phyloP scores from a whole-genome alignment of 64 coral and sea anemone species.

The Pocillopora damicornis region DNA sequence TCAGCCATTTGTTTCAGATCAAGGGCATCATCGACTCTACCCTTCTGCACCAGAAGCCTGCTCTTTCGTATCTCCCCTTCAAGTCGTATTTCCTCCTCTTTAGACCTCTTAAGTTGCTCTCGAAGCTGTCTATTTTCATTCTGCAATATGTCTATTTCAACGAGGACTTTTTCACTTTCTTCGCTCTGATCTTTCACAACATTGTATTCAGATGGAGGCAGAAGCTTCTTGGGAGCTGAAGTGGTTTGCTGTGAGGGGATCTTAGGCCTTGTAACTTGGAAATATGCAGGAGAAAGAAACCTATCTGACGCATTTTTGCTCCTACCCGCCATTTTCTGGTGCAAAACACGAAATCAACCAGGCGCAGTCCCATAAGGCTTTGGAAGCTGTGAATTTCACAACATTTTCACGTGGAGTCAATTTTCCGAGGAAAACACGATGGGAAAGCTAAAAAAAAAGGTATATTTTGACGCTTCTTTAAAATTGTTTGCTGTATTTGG shows the following conservation, averaged over 20 bases:
- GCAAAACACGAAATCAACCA: constrained; percentile 16
- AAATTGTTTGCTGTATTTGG: not conserved
- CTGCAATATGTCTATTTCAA: constrained; percentile 16
- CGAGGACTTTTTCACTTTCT: not conserved
- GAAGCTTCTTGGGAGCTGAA: constrained; percentile 16
- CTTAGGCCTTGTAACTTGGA: constrained; percentile 43
- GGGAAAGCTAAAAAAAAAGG: constrained; percentile 76
- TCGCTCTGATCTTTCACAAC: constrained; percentile 18
- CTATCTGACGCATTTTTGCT: constrained; percentile 20
- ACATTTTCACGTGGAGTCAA: constrained; percentile 41
- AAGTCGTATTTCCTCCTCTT: constrained; percentile 38
- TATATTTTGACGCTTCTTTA: not conserved
- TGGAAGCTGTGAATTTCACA: not conserved
- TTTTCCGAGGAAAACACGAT: constrained; percentile 26
- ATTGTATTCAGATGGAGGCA: constrained; percentile 50
- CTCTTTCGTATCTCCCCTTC: constrained; percentile 42
- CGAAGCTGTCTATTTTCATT: constrained; percentile 47
- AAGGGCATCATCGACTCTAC: constrained; percentile 52
- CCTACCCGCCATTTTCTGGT: constrained; percentile 66
- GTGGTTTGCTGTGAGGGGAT: constrained; percentile 34
- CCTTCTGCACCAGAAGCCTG: constrained; percentile 56
- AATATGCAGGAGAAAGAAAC: constrained; percentile 69
- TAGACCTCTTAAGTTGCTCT: constrained; percentile 13
- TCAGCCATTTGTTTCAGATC: constrained; percentile 63
- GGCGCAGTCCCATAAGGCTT: constrained; percentile 50